phyloP scores from a whole-genome alignment of 1,140 invertebrate genomes.

The Cyclina sinensis region DNA sequence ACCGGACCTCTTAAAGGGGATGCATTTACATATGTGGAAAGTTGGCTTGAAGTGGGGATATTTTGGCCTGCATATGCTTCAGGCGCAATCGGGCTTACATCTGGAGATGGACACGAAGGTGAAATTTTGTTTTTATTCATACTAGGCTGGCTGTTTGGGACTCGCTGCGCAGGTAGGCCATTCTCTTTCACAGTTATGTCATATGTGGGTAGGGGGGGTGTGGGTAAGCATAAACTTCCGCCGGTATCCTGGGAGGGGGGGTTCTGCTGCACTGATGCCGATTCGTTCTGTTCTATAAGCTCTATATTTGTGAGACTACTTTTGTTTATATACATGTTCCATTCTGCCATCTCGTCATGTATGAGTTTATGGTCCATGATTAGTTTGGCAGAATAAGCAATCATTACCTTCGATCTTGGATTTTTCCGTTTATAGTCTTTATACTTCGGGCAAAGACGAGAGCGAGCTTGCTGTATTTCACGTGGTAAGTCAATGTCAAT shows the following conservation, averaged over 20 bases:
- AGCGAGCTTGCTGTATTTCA: constrained; percentile 17
- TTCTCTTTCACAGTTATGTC: too few relatives aligned
- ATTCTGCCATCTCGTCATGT: constrained; percentile 28
- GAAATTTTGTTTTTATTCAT: too few relatives aligned
- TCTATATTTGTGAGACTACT: background rate
- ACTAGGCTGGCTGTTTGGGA: too few relatives aligned
- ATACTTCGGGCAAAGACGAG: constrained; percentile 20
- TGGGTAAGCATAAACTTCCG: too few relatives aligned
- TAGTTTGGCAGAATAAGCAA: constrained; percentile 44
- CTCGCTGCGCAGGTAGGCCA: too few relatives aligned
- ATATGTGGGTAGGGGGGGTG: too few relatives aligned
- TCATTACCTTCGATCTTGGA: constrained; percentile 31
- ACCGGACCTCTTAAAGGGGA: too few relatives aligned
- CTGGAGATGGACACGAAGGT: too few relatives aligned
- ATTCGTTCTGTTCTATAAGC: background rate
- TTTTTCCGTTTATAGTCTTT: constrained; percentile 23
- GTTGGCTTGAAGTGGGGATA: too few relatives aligned
- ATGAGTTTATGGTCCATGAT: constrained; percentile 2
- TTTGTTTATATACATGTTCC: background rate
- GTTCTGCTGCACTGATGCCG: background rate
- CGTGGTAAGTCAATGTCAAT: constrained; percentile 21
- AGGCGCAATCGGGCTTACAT: too few relatives aligned
- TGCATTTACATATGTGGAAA: too few relatives aligned
- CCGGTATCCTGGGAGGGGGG: background rate
- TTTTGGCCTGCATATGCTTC: too few relatives aligned